Base-by-base conservation (phyloP, 2,888 invertebrate species). In the Sinelater perroti region DNA sequence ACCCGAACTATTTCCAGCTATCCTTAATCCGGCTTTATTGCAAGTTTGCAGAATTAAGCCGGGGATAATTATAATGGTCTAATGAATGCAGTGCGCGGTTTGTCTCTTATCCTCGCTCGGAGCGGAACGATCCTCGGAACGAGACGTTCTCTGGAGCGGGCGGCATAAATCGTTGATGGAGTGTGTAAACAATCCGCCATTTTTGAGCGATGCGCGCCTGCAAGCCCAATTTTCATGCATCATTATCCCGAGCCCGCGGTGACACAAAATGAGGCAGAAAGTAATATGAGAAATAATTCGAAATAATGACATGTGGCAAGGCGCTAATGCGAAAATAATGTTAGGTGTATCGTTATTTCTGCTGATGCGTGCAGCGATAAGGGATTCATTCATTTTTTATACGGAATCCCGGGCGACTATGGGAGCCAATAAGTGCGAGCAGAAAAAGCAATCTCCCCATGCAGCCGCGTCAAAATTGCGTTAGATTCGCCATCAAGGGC, bases 321-420 rank as follows among this genome's bases (percentile, higher is more conserved):
- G 57, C 61, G 54, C 60, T 65, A 65, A 65, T 65, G 65, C 51
- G 63, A 63, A 65, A 58, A 62, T 65, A 65, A 65, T 65, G 65
- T 62, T 58, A 33, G 53, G 49, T 58, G 53, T 58, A 53, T 52
- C 53, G 53, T 52, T 58, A 49, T 52, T 53, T 53, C 36, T 47
- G 53, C 35, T 53, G 58, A 53, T 53, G 53, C 52, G 53, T 53
- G 49, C 20, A 26, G 24, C 58, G 58, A 53, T 58, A 58, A 58
- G 52, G 40, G 53, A 57, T 57, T 57, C 57, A 57, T 57, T 57
- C 52, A 57, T 57, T 57, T 57, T 57, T 57, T 57, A 57, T 57
- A 57, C 52, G 51, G 52, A 57, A 57, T 57, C 51, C 40, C 57
- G 18, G 24, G 57, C 46, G 57, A 24, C 52, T 57, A 57, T 57